phyloP scores from a whole-genome alignment of 2,797 vertebrate species.

The Halcyon leucocephala region DNA sequence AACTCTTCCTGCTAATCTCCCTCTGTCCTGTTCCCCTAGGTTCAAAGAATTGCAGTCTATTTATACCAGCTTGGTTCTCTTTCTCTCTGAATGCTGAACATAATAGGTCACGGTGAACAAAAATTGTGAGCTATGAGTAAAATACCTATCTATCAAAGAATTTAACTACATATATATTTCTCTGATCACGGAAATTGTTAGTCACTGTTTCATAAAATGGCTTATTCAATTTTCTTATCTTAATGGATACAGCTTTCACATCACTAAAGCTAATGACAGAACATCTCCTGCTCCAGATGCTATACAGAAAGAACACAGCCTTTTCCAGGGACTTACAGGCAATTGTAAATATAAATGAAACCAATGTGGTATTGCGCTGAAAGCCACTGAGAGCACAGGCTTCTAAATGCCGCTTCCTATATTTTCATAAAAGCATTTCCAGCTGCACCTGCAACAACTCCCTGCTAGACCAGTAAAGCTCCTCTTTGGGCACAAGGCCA shows the following conservation, averaged over 20 bases:
- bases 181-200: neutral
- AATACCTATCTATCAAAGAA: neutral
- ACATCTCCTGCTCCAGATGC: neutral
- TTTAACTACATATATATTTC: neutral
- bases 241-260: neutral
- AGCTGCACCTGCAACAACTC: neutral
- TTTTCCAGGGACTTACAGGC: neutral
- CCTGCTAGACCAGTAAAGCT: neutral
- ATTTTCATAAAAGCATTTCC: conserved; percentile 10
- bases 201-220: neutral
- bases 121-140: neutral
- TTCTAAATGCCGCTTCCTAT: neutral
- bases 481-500: neutral
- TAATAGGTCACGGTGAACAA: neutral
- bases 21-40: neutral
- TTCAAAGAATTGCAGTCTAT: neutral
- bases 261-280: neutral
- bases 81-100: neutral
- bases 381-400: neutral
- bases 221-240: neutral
- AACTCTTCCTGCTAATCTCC: neutral
- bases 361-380: neutral
- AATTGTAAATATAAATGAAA: neutral
- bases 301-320: neutral
- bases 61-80: neutral